Evolutionary conservation across 92 coral and sea anemone species (phyloP).

Genomic region (Porites cylindrica): DNA sequence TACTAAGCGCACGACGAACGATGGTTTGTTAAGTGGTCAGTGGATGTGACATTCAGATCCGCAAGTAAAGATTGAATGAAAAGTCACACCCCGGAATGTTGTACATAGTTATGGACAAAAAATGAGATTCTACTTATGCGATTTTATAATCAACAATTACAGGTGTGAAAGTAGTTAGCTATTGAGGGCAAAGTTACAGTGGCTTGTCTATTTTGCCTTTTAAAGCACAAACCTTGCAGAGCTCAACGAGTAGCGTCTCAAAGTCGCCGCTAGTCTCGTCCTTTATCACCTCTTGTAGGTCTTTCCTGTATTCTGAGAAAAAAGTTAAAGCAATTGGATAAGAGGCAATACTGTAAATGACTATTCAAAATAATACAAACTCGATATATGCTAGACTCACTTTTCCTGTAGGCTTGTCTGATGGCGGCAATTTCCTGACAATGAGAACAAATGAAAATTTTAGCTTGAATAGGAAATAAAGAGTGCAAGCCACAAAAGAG

Average conservation of each 20-base stretch:
- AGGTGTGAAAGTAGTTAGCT: too few species aligned
- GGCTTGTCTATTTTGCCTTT: too few species aligned
- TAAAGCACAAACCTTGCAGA: constrained; percentile 72
- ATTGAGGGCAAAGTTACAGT: too few species aligned
- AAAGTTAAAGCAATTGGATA: not conserved
- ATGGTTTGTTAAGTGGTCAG: too few species aligned
- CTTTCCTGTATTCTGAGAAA: constrained; percentile 74
- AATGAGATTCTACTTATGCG: too few species aligned
- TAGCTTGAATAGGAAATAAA: not conserved
- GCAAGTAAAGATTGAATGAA: too few species aligned
- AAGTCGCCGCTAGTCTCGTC: constrained; percentile 94
- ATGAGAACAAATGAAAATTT: not conserved
- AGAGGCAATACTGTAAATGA: not conserved
- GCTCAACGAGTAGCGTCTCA: constrained; percentile 79
- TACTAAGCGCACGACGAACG: too few species aligned
- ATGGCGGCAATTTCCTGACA: constrained; percentile 83
- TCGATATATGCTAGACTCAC: constrained; percentile 45
- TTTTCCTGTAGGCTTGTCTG: constrained; percentile 83
- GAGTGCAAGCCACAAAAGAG: not conserved
- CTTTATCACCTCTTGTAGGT: constrained; percentile 77
- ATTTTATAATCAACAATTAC: too few species aligned
- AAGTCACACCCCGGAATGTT: too few species aligned
- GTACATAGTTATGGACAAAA: too few species aligned
- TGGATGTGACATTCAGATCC: too few species aligned
- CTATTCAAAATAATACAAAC: not conserved